A percentile compares a stretch with the other conserved stretches of the same genome.
Conservation (phyloP, 2,113 vertebrate genomes). For the Parus major region DNA sequence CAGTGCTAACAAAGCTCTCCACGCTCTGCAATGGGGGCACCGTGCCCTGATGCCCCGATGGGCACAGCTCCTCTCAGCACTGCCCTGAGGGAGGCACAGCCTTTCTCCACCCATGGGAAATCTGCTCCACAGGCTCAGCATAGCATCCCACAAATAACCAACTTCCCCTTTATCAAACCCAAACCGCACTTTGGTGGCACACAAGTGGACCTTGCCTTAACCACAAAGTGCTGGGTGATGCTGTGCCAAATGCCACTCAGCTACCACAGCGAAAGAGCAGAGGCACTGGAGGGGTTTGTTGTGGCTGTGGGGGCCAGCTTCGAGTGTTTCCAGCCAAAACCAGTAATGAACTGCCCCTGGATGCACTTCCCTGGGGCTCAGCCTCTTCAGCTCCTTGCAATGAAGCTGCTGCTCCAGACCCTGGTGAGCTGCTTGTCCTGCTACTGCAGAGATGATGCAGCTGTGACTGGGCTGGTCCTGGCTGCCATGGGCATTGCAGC, state of each 20-base stretch:
- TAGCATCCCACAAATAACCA: not conserved
- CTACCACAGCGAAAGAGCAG: not conserved
- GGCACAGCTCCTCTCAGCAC: not conserved
- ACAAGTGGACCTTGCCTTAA: not conserved
- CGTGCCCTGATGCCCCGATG: not conserved
- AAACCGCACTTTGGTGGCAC: not conserved
- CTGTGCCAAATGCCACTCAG: not conserved
- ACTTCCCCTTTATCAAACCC: not conserved
- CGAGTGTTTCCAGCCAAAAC: not conserved
- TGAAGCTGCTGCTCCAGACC: not conserved
- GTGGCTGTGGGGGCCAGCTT: not conserved
- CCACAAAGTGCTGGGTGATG: not conserved
- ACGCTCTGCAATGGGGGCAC: not conserved
- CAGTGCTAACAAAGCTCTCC: not conserved
- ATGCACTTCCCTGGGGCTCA: fast-evolving
- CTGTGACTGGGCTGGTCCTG: not conserved
- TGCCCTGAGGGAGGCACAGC: not conserved
- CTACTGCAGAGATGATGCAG: not conserved
- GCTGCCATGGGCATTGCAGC: fast-evolving
- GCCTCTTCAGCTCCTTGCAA: not conserved
- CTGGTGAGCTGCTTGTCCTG: not conserved
- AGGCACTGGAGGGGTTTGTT: not conserved
- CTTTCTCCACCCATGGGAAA: not conserved
- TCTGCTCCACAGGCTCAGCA: not conserved
- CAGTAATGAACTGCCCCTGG: not conserved